Conservation (phyloP, 2,113 vertebrate species). For the Lagopus muta region DNA sequence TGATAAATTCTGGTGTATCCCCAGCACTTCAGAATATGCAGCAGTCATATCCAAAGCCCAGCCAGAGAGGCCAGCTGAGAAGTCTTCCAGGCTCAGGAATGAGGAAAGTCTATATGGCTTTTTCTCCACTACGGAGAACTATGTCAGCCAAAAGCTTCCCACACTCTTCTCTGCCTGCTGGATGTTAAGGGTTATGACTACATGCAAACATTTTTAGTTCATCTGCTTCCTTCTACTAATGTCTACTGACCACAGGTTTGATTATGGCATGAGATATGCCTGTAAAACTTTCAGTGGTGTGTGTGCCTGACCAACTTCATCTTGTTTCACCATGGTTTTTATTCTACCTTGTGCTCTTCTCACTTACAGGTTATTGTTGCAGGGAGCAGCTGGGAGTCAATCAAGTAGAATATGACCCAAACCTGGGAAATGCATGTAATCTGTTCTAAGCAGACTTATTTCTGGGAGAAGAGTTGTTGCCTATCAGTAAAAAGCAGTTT, state of each 20-base stretch:
- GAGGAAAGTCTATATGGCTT: neutral
- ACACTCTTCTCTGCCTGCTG: neutral
- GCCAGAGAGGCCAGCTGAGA: neutral
- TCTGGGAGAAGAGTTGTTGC: neutral
- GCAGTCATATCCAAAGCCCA: neutral
- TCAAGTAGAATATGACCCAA: neutral
- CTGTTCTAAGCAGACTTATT: neutral
- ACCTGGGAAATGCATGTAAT: neutral
- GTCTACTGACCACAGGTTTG: neutral
- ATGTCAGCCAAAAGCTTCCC: neutral
- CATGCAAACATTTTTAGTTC: neutral
- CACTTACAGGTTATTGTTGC: neutral
- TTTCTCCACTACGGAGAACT: neutral
- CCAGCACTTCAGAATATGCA: neutral
- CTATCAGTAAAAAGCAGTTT: conserved; percentile 37
- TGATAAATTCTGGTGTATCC: neutral
- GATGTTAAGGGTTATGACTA: neutral
- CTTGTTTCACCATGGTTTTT: conserved; percentile 3
- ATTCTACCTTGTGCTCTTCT: neutral
- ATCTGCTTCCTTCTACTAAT: neutral
- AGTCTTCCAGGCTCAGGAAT: neutral
- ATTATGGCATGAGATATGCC: neutral
- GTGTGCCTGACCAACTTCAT: conserved; percentile 15
- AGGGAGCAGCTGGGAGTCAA: neutral
- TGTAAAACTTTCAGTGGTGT: neutral